Evolutionary conservation across 2,888 invertebrate genomes (phyloP).

Genomic region (Drosophila mayaguana): DNA sequence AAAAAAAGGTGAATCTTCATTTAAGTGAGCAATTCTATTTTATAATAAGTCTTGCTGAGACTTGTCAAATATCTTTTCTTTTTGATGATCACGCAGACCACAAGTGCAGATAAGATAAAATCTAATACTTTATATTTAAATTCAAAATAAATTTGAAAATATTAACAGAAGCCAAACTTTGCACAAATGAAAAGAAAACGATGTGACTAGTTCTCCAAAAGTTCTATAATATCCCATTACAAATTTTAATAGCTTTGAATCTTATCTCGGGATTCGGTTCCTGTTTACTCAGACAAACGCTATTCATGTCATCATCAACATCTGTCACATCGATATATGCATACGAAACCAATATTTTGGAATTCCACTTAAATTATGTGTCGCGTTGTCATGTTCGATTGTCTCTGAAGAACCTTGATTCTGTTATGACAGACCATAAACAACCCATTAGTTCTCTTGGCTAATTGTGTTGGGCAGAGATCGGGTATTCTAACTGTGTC

Average conservation of each 20-base stretch:
- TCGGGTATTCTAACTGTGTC: not conserved
- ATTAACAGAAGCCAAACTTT: not conserved
- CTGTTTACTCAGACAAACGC: not conserved
- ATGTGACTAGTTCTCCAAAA: not conserved
- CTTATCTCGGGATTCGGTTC: not conserved
- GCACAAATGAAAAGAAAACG: not conserved
- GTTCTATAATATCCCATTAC: not conserved
- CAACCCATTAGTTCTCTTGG: slow-evolving; percentile 9
- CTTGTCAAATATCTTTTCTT: too few relatives aligned
- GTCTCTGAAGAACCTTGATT: slow-evolving; percentile 37
- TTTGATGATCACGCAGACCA: too few relatives aligned
- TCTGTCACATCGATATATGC: slow-evolving; percentile 9
- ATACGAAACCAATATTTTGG: slow-evolving; percentile 15
- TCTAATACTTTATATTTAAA: not conserved
- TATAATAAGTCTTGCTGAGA: too few relatives aligned
- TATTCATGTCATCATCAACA: slow-evolving; percentile 4
- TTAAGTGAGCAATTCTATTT: too few relatives aligned
- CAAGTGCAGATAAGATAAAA: too few relatives aligned
- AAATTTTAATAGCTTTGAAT: not conserved
- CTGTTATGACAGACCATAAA: slow-evolving; percentile 22
- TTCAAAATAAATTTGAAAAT: not conserved
- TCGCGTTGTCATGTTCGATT: slow-evolving; percentile 32
- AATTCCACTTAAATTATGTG: slow-evolving; percentile 41
- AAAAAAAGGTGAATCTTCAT: too few relatives aligned
- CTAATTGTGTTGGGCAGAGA: not conserved